Base-by-base conservation (phyloP, 2,888 invertebrate genomes). In the Anthophora plumipes region DNA sequence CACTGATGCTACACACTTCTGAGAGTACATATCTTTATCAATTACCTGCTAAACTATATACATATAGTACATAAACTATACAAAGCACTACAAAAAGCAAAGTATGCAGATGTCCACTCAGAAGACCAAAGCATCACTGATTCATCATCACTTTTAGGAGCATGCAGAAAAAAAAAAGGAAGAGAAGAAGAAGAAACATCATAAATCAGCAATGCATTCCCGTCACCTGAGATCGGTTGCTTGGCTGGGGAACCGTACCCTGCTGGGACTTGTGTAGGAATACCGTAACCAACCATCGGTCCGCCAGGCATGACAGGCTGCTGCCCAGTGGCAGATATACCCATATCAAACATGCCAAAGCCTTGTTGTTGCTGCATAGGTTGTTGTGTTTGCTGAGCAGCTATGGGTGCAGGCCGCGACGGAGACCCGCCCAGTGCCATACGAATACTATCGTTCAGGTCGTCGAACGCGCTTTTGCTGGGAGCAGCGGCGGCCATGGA, bases 391-490 rank as follows among this genome's bases (percentile, higher is more conserved):
- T 90, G 91, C 59, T 85, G 86, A 43, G 90, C 91, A 54, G 75
- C 84, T 69, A 82, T 46, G 61, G 71, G 84, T 73, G 91, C 85
- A 80, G 92, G 89, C 75, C 93, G 91, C 64, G 92, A 92, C 66
- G 95, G 95, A 70, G 95, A 95, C 77, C 95, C 95, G 66, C 96
- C 96, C 89, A 96, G 94, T 66, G 96, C 95, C 94, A 95, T 95
- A 77, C 95, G 94, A 94, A 96, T 96, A 74, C 95, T 95, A 90
- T 96, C 96, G 90, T 96, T 96, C 85, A 96, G 94, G 89, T 96
- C 96, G 90, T 96, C 96, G 92, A 96, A 95, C 48, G 96, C 96
- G 87, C 95, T 95, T 90, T 95, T 96, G 71, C 94, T 94, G 80
- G 94, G 93, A 94, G 94, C 92, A 81, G 94, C 94, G 83, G 95